Percentiles rank a stretch among this genome's conserved stretches.
phyloP scores from a whole-genome alignment of 2,113 vertebrate species.

The Oreochromis tanganicae region DNA sequence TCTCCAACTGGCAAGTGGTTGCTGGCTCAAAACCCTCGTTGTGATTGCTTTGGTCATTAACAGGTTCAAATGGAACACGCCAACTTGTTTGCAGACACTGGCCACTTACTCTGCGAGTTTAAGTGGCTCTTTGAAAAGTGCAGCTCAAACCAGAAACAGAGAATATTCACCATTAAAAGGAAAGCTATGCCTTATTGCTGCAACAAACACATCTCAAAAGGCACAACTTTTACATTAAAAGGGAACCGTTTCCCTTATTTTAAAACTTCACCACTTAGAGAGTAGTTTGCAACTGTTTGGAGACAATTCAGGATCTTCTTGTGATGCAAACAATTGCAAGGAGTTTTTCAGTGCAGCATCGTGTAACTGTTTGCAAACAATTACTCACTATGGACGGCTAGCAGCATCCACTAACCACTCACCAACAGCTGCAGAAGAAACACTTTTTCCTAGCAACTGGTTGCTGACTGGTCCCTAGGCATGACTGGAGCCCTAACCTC shows the following conservation, averaged over 20 bases:
- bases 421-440: background rate
- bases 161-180: background rate
- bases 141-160: background rate
- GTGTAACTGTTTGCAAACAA: background rate
- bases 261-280: background rate
- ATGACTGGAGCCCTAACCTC: rapidly evolving
- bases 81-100: background rate
- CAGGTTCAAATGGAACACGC: background rate
- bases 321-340: background rate
- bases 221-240: background rate
- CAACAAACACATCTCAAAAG: background rate
- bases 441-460: background rate
- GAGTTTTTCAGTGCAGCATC: rapidly evolving
- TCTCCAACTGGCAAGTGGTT: background rate
- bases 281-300: background rate
- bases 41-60: background rate
- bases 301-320: background rate
- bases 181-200: background rate
- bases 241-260: background rate
- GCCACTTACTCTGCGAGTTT: background rate
- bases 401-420: background rate
- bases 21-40: background rate
- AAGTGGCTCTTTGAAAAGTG: background rate
- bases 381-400: background rate
- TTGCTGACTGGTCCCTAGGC: background rate